phyloP scores from a whole-genome alignment of 2,797 vertebrate genomes.

The Mormyrops attenuatus region DNA sequence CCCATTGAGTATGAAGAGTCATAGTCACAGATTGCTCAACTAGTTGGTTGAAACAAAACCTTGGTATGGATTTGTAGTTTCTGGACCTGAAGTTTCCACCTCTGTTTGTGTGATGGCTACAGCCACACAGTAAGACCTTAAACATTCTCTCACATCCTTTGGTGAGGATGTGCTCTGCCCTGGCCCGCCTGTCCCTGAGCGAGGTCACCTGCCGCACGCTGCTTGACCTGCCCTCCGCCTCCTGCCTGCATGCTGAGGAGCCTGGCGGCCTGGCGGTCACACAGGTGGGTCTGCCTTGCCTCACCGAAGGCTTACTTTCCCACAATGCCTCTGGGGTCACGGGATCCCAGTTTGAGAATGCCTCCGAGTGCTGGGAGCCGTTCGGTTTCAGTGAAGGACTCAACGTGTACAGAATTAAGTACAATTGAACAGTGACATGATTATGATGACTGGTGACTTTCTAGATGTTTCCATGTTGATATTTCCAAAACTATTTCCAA shows the following conservation, averaged over 20 bases:
- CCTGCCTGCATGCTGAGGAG: not conserved
- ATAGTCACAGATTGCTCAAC: not conserved
- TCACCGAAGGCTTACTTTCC: not conserved
- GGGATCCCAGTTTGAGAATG: not conserved
- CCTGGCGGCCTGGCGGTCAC: constrained; percentile 26
- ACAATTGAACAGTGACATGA: not conserved
- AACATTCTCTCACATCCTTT: no score
- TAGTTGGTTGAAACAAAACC: not conserved
- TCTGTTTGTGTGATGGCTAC: no score
- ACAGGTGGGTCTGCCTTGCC: constrained; percentile 10
- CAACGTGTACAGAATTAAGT: not conserved
- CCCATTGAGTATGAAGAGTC: no score
- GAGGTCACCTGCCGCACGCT: constrained; percentile 38
- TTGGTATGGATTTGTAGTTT: no score
- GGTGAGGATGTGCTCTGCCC: constrained; percentile 10
- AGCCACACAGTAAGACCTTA: no score
- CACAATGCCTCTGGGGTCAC: not conserved
- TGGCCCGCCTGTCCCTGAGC: constrained; percentile 43
- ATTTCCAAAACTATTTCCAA: not conserved
- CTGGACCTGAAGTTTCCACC: no score
- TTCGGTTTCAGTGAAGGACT: not conserved
- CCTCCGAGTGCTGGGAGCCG: not conserved
- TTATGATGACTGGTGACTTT: not conserved
- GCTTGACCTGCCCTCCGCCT: constrained; percentile 34
- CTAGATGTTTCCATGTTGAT: not conserved